Percentiles rank a stretch among this genome's conserved stretches.
These are phyloP conservation scores for Montipora cactus DNA, from an alignment of 64 coral and sea anemone species.

Conservation along the genomic window DNA sequence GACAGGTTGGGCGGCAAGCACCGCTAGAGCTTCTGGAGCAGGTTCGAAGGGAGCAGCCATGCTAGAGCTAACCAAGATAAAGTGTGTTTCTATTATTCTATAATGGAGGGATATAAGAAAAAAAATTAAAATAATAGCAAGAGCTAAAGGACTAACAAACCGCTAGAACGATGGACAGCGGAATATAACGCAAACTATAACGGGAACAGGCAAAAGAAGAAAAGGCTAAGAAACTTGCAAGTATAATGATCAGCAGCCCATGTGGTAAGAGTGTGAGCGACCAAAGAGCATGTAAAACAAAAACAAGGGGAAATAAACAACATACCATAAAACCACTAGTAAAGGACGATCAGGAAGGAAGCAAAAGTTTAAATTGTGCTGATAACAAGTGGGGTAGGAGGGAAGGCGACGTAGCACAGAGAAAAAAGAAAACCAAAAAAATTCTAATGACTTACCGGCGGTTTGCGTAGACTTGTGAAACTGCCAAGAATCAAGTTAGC, in stretches of 20 bases:
- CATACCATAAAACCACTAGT: neutral
- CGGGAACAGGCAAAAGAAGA: neutral
- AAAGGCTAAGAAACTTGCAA: neutral
- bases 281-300: neutral
- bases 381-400: neutral
- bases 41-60: neutral
- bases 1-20: neutral
- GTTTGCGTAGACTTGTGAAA: neutral
- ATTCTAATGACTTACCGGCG: neutral
- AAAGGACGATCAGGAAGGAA: neutral
- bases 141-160: neutral
- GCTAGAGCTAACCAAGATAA: neutral
- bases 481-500: neutral
- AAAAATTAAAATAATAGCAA: neutral
- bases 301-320: neutral
- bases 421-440: neutral
- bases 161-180: neutral
- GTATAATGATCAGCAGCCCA: neutral
- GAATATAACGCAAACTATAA: neutral
- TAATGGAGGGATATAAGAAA: neutral
- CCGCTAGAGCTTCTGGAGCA: neutral
- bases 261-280: neutral
- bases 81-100: neutral
- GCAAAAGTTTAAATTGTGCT: neutral
- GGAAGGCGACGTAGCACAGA: neutral